Evolutionary conservation across 2,888 invertebrate genomes (phyloP), one percentile per base, ranked within the genome.

Genomic region (Synergus gifuensis): DNA sequence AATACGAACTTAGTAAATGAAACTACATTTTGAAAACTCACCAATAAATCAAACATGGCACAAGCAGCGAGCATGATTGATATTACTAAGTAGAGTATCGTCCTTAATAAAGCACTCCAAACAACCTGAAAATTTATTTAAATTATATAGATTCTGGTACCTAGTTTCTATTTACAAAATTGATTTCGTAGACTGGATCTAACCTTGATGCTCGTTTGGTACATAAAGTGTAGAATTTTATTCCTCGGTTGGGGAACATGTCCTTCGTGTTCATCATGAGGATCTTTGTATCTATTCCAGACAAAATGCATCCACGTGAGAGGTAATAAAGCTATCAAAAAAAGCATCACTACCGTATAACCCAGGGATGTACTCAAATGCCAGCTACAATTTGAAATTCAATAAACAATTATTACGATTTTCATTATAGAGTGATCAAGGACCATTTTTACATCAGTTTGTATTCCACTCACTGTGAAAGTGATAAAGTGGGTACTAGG

Each of bases 271-370:
- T 93, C 93, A 69, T 92, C 91, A 83, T 93, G 91, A 0, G 93
- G 93, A 84, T 93, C 93, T 82, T 92, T 92, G 80, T 90, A 91
- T 66, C 93, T 93, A 82, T 93, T 93, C 96, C 96, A 96, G 1
- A 95, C 87, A 85, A 95, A 96, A 87, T 96, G 95, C 82, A 95
- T 95, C 97, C 97, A 97, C 0, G 95, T 95, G 9, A 96, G 89
- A 0, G 96, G 95, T 78, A 96, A 93, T 83, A 96, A 81, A 58
- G 86, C 92, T 1, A 95, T 84, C 0, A 95, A 92, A 87, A 94
- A 90, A n/a, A 94, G 84, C 44, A 93, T 85, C 0, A 92, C 90
- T 5, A 93, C 89, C 1, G 93, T 87, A 77, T 90, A 91, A 18
- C 91, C 91, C 82, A 94, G 93, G 2, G 93, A 92, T 18, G 93